These are phyloP conservation scores for Sarcophaga subvicina DNA, from an alignment of 2,888 invertebrate genomes.

Conservation along the genomic window DNA sequence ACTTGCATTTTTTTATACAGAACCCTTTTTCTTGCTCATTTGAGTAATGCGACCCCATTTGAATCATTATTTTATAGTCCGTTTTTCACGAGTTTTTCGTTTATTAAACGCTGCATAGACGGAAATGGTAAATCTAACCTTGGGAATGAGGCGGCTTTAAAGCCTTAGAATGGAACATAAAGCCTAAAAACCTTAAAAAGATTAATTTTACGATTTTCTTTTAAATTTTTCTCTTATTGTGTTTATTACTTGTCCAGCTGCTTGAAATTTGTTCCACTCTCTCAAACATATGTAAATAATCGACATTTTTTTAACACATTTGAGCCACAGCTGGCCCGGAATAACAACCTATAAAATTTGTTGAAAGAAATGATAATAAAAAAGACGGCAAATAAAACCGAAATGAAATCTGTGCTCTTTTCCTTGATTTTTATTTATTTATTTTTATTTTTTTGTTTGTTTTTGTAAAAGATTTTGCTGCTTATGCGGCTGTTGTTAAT, in stretches of 20 bases:
- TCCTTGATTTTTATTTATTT: conserved; percentile 20
- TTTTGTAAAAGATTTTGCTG: background rate
- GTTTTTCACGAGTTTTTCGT: too few relatives aligned
- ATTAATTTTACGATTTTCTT: background rate
- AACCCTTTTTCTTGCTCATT: too few relatives aligned
- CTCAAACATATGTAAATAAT: conserved; percentile 29
- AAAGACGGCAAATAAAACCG: background rate
- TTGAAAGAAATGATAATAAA: conserved; percentile 17
- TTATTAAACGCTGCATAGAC: too few relatives aligned
- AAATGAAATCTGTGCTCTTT: background rate
- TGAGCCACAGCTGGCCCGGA: conserved; percentile 26
- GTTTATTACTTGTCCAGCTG: background rate
- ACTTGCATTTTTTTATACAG: too few relatives aligned
- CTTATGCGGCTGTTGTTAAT: conserved; percentile 10
- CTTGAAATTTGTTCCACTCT: conserved; percentile 5
- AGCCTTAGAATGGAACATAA: background rate
- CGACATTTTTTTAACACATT: conserved; percentile 52
- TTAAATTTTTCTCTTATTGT: background rate
- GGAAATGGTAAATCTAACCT: too few relatives aligned
- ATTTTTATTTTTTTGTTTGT: background rate
- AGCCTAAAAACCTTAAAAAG: background rate
- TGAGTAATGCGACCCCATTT: too few relatives aligned
- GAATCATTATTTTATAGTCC: too few relatives aligned
- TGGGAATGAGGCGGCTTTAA: too few relatives aligned
- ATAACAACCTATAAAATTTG: conserved; percentile 54